Base-by-base conservation (phyloP, 1,140 invertebrate genomes). In the Listronotus bonariensis region DNA sequence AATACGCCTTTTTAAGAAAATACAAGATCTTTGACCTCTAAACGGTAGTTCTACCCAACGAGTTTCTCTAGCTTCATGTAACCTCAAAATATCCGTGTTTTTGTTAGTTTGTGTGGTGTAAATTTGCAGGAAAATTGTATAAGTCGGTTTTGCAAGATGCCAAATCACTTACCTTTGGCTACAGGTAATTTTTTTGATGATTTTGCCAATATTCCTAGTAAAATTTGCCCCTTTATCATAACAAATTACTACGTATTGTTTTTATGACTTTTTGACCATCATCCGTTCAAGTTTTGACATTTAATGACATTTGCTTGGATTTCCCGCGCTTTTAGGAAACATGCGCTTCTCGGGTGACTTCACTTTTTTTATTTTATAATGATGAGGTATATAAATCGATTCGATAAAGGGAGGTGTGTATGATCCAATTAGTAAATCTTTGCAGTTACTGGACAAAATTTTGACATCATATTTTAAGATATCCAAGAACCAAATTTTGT, bases 141-240 rank as follows among this genome's bases (percentile, higher is more conserved):
- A 72, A 70, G 64, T 66, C 68, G 71, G 66, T 70, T 65, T 49
- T 64, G 63, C 9, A 66, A 58, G 32, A 52, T 59, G 42, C 59
- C 65, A 10, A 59, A 68, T 49, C 74, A 77, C 64, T 71, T 77
- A 68, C 76, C 76, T 59, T 51, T 72, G 55, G 49, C 72, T 42
- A 68, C 67, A 71, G 75, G 76, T 75, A 66, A 72, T 53, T 54
- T 52, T 58, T 43, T 55, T 40, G 20, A 6, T 49, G 36, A 56
- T 48, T 59, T 38, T 49, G 43, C 45, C 32, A 60, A 63, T n/a
- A 36, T 53, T 60, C 31, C 26, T 6, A 38, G 12, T 18, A 54
- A 54, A 59, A 48, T 36, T 42, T 15, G 15, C 15, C 31, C 20
- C 20, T 51, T 53, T 66, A 40, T 45, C 55, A 57, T 57, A 31